Evolutionary conservation across 1,140 invertebrate species (phyloP).

Genomic region (Ridgeia piscesae): DNA sequence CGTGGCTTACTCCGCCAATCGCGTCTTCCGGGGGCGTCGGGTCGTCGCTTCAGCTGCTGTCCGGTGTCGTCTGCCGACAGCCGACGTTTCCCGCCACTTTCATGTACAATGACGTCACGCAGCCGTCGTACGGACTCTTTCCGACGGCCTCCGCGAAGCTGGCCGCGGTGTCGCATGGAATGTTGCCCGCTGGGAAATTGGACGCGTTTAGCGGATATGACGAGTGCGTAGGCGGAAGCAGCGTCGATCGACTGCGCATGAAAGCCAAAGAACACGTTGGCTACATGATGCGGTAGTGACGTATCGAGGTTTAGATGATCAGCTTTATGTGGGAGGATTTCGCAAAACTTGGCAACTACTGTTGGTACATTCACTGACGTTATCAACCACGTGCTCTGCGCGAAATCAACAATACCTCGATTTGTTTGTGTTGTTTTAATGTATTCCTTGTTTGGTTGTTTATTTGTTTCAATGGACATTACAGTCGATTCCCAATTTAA

Average conservation of each 20-base stretch:
- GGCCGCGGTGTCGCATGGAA: background rate
- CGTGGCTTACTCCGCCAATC: background rate
- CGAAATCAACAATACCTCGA: background rate
- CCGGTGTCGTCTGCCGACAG: background rate
- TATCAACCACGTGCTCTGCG: background rate
- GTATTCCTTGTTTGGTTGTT: background rate
- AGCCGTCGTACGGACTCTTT: background rate
- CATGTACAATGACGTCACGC: slow-evolving; percentile 3
- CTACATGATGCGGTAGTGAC: background rate
- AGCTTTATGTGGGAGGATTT: background rate
- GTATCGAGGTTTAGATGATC: background rate
- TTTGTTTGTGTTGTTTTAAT: slow-evolving; percentile 1
- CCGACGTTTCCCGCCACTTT: background rate
- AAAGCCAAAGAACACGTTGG: background rate
- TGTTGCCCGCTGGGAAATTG: background rate
- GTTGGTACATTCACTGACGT: background rate
- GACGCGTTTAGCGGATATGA: background rate
- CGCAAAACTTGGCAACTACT: background rate
- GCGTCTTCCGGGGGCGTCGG: background rate
- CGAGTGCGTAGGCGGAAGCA: background rate
- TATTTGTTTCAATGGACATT: background rate
- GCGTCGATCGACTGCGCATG: background rate
- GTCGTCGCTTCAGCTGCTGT: background rate
- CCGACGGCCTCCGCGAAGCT: background rate
- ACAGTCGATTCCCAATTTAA: background rate